Base-by-base conservation (phyloP, 1,140 invertebrate genomes). In the Pantala flavescens region DNA sequence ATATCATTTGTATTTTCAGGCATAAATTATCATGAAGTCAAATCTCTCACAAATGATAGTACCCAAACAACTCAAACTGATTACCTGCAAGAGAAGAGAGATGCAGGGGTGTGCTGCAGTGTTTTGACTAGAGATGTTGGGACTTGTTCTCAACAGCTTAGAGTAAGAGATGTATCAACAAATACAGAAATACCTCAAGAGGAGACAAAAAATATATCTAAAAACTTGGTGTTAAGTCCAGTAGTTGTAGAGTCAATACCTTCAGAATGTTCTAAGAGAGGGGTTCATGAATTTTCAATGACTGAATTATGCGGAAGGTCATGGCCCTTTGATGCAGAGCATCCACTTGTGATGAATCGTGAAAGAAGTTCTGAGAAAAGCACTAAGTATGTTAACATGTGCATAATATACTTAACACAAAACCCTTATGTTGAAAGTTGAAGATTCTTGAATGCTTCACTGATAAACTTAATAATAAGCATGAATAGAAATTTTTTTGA, bases 71-170 rank as follows among this genome's bases (percentile, higher is more conserved):
- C 42, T 79, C 79, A 74, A 77, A 77, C 76, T 79, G 14, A 73
- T 42, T 24, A 49, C 76, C 24, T 72, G 78, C 78, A 23, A 77
- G 76, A 24, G n/a, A 63, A 76, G 77, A 80, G 86, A 77, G 91
- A 92, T 82, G 88, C 89, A 23, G 89, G 88, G 24, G 88, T 90
- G 0, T 89, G 88, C 77, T 91, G 89, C 78, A 84, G 84, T 36
- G 85, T 89, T 24, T 79, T 89, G 63, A 92, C 89, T 0, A 81
- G 90, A 77, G 88, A 89, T 79, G 83, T 90, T 74, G 89, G 88
- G 5, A 84, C 89, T 71, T 85, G 84, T 43, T 84, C 87, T 77
- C 84, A 85, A 75, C 83, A 83, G 28, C 81, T 80, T 36, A 79
- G 79, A 72, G 3, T 72, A 3, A 3, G 71, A 14, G 49, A 63